A percentile compares a stretch with the other conserved stretches of the same genome.
These are phyloP conservation scores for Ellobius talpinus DNA, from an alignment of 2,113 vertebrate species.

Conservation along the genomic window DNA sequence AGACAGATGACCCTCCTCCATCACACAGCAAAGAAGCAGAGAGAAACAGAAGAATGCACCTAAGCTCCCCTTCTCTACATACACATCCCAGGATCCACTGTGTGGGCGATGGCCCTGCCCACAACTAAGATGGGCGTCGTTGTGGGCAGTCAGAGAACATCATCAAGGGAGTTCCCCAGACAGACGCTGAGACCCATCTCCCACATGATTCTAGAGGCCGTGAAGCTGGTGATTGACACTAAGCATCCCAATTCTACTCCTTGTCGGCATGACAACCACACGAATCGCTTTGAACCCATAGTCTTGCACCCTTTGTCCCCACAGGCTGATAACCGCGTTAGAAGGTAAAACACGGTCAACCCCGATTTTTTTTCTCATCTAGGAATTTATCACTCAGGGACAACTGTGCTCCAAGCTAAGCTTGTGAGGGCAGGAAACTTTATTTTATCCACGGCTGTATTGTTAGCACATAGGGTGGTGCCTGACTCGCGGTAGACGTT, in stretches of 20 bases:
- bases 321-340: not conserved
- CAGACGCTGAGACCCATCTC: not conserved
- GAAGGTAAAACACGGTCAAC: no score
- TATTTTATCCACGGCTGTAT: not conserved
- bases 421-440: not conserved
- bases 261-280: not conserved
- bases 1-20: no score
- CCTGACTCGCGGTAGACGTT: not conserved
- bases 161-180: not conserved
- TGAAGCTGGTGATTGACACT: not conserved
- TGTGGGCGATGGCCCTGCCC: not conserved
- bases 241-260: not conserved
- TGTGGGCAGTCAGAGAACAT: no score
- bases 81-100: not conserved
- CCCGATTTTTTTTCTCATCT: not conserved
- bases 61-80: no score
- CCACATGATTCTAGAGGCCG: not conserved
- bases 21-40: not conserved
- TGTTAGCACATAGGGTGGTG: not conserved
- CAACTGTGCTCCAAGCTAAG: not conserved
- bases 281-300: not conserved
- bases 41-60: not conserved
- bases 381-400: not conserved
- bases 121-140: not conserved
- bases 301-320: not conserved